Evolutionary conservation across 2,888 invertebrate species (phyloP), one percentile per base, ranked within the genome.

Genomic region (Automeris io): DNA sequence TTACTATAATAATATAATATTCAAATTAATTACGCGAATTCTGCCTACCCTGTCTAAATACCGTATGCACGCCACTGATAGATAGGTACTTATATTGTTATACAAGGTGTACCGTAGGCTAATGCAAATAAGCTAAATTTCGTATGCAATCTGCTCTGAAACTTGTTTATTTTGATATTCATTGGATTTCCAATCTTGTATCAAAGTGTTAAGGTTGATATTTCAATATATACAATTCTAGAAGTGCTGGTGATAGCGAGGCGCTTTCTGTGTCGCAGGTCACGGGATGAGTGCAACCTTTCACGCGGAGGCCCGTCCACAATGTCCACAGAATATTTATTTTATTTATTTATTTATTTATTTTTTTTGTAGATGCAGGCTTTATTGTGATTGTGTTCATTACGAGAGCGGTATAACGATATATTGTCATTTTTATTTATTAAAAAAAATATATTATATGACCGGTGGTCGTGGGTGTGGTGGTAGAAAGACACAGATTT

Each of bases 231-330:
- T 12, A 3, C 31, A 18, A n/a, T 42, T 16, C 46, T 55, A 58
- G 54, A 61, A 66, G 50, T 47, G 47, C 47, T 36, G 52, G 49
- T 51, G 59, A 61, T 62, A 59, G 59, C 54, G 54, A 62, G 67
- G 67, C 68, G 73, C 75, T 78, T 73, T 79, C 73, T 66, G 73
- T 56, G 57, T 52, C 49, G 42, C 53, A 59, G 85, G 85, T 86
- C 85, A 77, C 85, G 85, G 82, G 85, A 86, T 85, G 83, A 73
- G 77, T 64, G 67, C 78, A 80, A 83, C 85, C 85, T 83, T 85
- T 85, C 82, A 85, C 83, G 83, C 75, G 70, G 67, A 71, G 76
- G 58, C 54, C 43, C 61, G 65, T 69, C 75, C 49, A 70, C 68
- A 78, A 61, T 80, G 76, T 29, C 16, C 29, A n/a, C 7, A 3